These are phyloP conservation scores for Sturnira hondurensis DNA, from an alignment of 2,113 vertebrate genomes.

Conservation along the genomic window DNA sequence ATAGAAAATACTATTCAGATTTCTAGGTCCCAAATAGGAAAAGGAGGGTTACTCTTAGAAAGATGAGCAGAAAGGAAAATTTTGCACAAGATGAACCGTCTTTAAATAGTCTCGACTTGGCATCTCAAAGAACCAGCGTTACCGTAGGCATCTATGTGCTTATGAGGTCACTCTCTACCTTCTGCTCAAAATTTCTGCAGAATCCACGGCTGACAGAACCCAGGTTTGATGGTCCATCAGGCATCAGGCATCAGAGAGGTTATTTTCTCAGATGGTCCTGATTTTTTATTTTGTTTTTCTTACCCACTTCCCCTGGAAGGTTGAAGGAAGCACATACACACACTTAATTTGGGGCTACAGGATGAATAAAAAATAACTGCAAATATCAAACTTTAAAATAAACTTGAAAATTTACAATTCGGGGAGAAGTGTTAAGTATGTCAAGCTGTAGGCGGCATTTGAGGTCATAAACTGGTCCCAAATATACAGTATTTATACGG, in stretches of 20 bases:
- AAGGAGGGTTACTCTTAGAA: not conserved
- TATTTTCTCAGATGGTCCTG: not conserved
- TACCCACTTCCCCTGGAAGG: not conserved
- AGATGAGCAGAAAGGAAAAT: not conserved
- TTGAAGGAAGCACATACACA: not conserved
- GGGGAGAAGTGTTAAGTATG: constrained; percentile 43
- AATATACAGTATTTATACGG: constrained; percentile 50
- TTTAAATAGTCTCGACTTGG: not conserved
- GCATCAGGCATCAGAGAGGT: not conserved
- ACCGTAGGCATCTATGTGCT: not conserved
- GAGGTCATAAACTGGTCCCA: constrained; percentile 50
- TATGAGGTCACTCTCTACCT: not conserved
- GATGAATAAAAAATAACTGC: not conserved
- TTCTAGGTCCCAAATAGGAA: not conserved
- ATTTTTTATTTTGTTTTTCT: not conserved
- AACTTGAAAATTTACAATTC: constrained; percentile 43
- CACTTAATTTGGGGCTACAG: not conserved
- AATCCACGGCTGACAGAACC: not conserved
- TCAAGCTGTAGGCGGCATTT: constrained; percentile 46
- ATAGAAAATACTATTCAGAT: constrained; percentile 43
- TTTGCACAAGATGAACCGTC: not conserved
- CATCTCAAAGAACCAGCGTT: not conserved
- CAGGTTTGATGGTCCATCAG: not conserved
- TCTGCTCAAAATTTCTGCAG: not conserved
- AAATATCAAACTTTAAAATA: constrained; percentile 29